A percentile compares a stretch with the other conserved stretches of the same genome.
These are phyloP conservation scores for Eunapius fragilis DNA, from an alignment of 37 sponge, comb jelly and placozoan species.

Conservation along the genomic window DNA sequence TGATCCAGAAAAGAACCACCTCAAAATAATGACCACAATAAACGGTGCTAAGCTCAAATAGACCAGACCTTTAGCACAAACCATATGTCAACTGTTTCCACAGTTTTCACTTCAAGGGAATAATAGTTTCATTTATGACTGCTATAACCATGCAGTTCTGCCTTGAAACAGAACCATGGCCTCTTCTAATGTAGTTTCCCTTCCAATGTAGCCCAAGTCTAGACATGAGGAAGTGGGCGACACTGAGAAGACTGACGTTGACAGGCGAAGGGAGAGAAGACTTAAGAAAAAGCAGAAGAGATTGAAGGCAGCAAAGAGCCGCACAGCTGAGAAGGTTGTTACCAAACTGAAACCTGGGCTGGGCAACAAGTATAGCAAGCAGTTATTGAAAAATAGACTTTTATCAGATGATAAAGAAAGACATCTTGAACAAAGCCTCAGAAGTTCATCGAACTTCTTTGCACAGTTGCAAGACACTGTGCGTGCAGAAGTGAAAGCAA, in stretches of 20 bases:
- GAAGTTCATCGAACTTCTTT: conserved; percentile 75
- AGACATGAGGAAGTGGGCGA: conserved; percentile 20
- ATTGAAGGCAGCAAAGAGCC: conserved; percentile 20
- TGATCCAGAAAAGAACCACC: no score
- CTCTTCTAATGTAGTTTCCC: conserved; percentile 17
- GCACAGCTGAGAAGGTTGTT: conserved; percentile 39
- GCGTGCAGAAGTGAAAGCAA: conserved; percentile 24
- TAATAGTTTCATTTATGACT: no score
- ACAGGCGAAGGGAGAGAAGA: conserved; percentile 62
- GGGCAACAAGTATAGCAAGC: conserved; percentile 70
- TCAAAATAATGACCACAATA: no score
- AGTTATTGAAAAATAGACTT: conserved; percentile 20
- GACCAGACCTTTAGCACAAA: no score
- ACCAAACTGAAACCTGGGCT: conserved; percentile 48
- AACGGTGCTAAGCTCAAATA: no score
- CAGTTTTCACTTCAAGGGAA: no score
- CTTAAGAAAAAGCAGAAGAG: conserved; percentile 65
- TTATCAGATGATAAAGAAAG: conserved; percentile 20
- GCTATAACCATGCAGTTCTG: no score
- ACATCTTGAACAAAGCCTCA: conserved; percentile 33
- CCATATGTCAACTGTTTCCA: no score
- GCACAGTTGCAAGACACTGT: conserved; percentile 63
- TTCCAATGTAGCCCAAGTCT: conserved; percentile 21
- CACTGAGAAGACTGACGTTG: conserved; percentile 66
- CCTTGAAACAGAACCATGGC: no score